phyloP scores from a whole-genome alignment of 2,113 vertebrate genomes.

The Phrynocephalus versicolor region DNA sequence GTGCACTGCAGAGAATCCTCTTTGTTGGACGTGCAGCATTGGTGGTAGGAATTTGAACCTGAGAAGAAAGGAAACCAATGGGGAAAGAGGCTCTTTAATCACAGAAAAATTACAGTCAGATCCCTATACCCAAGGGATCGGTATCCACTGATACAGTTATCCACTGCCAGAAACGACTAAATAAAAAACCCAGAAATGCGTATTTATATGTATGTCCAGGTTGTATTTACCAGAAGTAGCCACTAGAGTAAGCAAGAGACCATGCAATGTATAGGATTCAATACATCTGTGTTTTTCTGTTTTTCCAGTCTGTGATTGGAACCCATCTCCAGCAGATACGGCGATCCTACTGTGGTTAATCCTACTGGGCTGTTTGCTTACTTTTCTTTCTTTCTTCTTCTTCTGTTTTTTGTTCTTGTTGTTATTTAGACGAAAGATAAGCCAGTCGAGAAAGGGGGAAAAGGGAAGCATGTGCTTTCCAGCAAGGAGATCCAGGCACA shows the following conservation, averaged over 20 bases:
- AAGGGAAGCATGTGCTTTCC: conserved; percentile 65
- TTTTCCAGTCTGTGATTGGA: background rate
- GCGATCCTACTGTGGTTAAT: too few relatives aligned
- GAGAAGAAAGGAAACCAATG: background rate
- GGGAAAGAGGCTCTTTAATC: background rate
- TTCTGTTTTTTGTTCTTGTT: background rate
- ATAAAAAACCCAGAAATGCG: too few relatives aligned
- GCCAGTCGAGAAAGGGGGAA: conserved; percentile 74
- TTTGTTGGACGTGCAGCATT: background rate
- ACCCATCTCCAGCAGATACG: background rate
- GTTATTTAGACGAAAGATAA: conserved; percentile 78
- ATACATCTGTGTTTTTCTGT: too few relatives aligned
- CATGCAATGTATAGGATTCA: too few relatives aligned
- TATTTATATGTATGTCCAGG: too few relatives aligned
- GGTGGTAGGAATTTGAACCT: background rate
- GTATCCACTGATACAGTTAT: too few relatives aligned
- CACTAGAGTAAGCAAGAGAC: too few relatives aligned
- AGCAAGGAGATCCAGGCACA: conserved; percentile 73
- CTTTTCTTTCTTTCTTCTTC: background rate
- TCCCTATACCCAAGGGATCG: too few relatives aligned
- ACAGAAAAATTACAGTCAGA: too few relatives aligned
- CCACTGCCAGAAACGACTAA: too few relatives aligned
- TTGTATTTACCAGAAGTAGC: too few relatives aligned
- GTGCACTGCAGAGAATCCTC: background rate
- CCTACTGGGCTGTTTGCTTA: too few relatives aligned